Evolutionary conservation across 2,797 vertebrate genomes (phyloP).

Genomic region (Neosilurus mollespiculum): DNA sequence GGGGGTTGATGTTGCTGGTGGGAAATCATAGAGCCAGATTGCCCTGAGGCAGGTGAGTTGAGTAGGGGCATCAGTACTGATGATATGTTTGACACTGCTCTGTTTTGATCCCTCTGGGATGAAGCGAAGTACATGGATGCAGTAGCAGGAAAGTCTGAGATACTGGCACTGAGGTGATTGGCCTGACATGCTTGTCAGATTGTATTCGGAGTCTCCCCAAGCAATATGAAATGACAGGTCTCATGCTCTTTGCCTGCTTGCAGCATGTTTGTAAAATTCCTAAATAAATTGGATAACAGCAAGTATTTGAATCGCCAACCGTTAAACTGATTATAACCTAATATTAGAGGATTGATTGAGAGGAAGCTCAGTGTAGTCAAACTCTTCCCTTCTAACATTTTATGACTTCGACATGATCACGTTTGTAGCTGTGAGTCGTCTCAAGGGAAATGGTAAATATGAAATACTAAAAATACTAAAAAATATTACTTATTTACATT

Average conservation of each 20-base stretch:
- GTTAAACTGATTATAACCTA: constrained; percentile 2
- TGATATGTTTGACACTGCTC: constrained; percentile 40
- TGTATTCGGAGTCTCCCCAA: not conserved
- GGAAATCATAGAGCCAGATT: constrained; percentile 24
- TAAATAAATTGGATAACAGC: constrained; percentile 35
- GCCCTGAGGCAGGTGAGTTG: constrained; percentile 23
- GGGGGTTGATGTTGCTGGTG: constrained; percentile 31
- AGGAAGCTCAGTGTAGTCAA: not conserved
- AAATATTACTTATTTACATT: not conserved
- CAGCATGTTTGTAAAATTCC: constrained; percentile 18
- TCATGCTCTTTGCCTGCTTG: constrained; percentile 23
- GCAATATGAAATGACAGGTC: constrained; percentile 49
- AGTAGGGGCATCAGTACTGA: constrained; percentile 10
- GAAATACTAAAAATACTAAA: not conserved
- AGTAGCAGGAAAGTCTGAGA: constrained; percentile 44
- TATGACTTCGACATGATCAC: constrained; percentile 9
- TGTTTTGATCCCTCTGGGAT: constrained; percentile 42
- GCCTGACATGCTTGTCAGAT: constrained; percentile 57
- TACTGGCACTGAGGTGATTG: constrained; percentile 51
- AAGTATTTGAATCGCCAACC: constrained; percentile 6
- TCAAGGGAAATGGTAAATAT: not conserved
- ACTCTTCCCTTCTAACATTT: not conserved
- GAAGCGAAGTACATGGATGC: constrained; percentile 36
- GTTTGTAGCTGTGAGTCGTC: constrained; percentile 18
- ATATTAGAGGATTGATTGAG: not conserved